Percentiles rank a stretch among this genome's conserved stretches.
These are phyloP conservation scores for Augochlora pura DNA, from an alignment of 1,140 invertebrate species.

Conservation along the genomic window DNA sequence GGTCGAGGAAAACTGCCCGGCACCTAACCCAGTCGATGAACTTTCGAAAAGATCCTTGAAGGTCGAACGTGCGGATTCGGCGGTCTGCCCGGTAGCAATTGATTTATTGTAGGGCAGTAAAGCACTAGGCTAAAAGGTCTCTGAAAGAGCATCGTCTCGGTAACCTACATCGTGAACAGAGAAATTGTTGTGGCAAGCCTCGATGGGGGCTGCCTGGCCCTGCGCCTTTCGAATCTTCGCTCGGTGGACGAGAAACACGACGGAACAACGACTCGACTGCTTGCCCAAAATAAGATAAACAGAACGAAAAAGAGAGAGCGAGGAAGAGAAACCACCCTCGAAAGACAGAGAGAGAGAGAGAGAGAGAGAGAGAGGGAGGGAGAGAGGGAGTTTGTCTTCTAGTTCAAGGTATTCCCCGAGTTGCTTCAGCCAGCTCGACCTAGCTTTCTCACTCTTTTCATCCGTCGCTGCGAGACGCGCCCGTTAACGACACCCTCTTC, in stretches of 20 bases:
- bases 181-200: constrained; percentile 80
- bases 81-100: constrained; percentile 53
- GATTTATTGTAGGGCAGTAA: constrained; percentile 78
- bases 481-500: not conserved
- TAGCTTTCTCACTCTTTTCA: not conserved
- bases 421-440: not conserved
- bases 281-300: too few species aligned
- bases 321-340: too few species aligned
- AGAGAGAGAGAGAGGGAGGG: too few species aligned
- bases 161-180: constrained; percentile 79
- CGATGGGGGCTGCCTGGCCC: constrained; percentile 64
- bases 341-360: too few species aligned
- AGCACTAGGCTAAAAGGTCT: constrained; percentile 67
- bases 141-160: constrained; percentile 66
- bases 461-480: not conserved
- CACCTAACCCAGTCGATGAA: not conserved
- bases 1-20: not conserved
- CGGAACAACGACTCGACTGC: not conserved
- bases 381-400: not conserved
- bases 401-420: constrained; percentile 2
- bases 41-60: constrained; percentile 26
- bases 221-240: constrained; percentile 8
- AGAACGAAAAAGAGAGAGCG: not conserved
- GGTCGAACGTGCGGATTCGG: constrained; percentile 11
- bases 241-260: constrained; percentile 53